Conservation (phyloP, 2,888 invertebrate species). For the Tridacna gigas region DNA sequence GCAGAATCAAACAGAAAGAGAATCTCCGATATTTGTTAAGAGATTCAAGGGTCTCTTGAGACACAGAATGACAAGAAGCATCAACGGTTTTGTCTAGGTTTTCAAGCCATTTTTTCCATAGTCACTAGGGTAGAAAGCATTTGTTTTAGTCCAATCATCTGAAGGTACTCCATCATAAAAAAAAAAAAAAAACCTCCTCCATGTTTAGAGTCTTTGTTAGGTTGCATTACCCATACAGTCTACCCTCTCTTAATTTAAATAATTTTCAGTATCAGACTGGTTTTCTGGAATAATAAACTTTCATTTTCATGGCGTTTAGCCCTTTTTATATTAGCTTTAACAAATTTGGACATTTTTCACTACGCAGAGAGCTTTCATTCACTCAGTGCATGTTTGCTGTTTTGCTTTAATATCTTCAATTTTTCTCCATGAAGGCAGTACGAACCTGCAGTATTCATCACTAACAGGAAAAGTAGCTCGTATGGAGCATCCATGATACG, state of each 20-base stretch:
- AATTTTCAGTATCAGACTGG: slow-evolving; percentile 1
- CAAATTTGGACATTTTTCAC: slow-evolving; percentile 47
- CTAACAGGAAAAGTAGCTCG: slow-evolving; percentile 57
- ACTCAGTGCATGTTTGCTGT: slow-evolving; percentile 47
- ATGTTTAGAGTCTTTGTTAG: neutral
- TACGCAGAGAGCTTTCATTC: slow-evolving; percentile 49
- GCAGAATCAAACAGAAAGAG: too few relatives aligned
- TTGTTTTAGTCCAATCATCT: too few relatives aligned
- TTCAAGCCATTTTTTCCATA: too few relatives aligned
- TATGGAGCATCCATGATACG: slow-evolving; percentile 36
- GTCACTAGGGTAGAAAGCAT: too few relatives aligned
- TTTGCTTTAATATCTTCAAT: slow-evolving; percentile 60
- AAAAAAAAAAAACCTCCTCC: too few relatives aligned
- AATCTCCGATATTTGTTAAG: too few relatives aligned
- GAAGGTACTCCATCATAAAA: too few relatives aligned
- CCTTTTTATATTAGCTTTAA: slow-evolving; percentile 60
- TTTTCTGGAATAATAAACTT: neutral
- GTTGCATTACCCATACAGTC: neutral
- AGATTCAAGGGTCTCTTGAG: neutral
- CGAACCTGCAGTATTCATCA: slow-evolving; percentile 59
- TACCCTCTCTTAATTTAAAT: slow-evolving; percentile 47
- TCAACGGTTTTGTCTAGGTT: too few relatives aligned
- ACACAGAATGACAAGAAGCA: slow-evolving; percentile 18
- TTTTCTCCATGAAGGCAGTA: slow-evolving; percentile 57
- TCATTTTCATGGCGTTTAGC: slow-evolving; percentile 28